Percentiles rank a stretch among this genome's conserved stretches.
Evolutionary conservation across 2,888 invertebrate genomes (phyloP).

Genomic region (Drosophila sordidula): DNA sequence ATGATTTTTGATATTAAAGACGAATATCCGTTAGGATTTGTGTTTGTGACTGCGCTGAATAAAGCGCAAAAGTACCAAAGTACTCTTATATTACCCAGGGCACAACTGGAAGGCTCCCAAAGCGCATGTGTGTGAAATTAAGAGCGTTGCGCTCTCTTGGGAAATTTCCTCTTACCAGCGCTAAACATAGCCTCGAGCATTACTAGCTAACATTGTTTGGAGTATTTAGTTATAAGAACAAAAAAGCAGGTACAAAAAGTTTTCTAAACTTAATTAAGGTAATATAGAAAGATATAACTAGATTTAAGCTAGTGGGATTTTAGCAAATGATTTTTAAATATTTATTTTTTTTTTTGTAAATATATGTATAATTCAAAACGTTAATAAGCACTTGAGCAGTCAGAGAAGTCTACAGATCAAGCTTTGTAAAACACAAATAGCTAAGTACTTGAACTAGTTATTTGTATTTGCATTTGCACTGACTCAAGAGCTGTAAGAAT

Average conservation of each 20-base stretch:
- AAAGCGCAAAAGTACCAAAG: conserved; percentile 58
- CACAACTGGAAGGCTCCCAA: conserved; percentile 49
- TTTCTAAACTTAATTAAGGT: conserved; percentile 2
- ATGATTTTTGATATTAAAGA: conserved; percentile 19
- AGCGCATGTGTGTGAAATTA: conserved; percentile 50
- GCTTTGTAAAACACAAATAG: conserved; percentile 32
- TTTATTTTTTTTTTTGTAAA: no score
- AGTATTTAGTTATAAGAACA: background rate
- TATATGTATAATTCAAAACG: background rate
- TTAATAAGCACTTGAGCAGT: conserved; percentile 12
- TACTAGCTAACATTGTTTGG: conserved; percentile 9
- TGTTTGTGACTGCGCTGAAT: conserved; percentile 56
- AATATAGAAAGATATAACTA: background rate
- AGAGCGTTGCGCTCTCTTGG: conserved; percentile 29
- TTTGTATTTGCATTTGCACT: conserved; percentile 49
- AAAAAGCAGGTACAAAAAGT: background rate
- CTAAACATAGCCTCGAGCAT: conserved; percentile 5
- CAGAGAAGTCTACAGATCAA: conserved; percentile 2
- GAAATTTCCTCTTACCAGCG: conserved; percentile 53
- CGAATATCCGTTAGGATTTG: conserved; percentile 25
- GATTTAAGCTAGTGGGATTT: background rate
- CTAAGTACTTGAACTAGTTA: conserved; percentile 55
- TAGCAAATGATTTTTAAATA: conserved; percentile 1
- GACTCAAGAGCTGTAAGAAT: conserved; percentile 51
- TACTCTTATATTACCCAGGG: conserved; percentile 68